Conservation (phyloP, 2,797 vertebrate species). For the Rhabdomys pumilio region DNA sequence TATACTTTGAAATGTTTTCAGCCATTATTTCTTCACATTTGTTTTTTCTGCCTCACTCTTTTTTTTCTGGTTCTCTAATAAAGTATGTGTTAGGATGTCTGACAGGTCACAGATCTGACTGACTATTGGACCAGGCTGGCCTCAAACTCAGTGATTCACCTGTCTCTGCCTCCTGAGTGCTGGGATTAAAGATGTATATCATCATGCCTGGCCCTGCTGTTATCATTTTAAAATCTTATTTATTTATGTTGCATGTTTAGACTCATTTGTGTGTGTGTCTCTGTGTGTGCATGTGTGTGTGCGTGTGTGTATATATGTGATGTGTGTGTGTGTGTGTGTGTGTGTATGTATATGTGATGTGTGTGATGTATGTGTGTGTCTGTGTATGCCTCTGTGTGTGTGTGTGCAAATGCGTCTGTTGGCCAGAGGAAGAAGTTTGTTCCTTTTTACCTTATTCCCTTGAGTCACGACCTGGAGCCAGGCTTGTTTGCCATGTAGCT, state of each 20-base stretch:
- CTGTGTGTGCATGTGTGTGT: background rate
- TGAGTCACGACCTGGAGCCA: background rate
- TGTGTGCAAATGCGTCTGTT: background rate
- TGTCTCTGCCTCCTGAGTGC: background rate
- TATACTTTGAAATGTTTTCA: background rate
- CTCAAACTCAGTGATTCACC: background rate
- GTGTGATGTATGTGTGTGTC: background rate
- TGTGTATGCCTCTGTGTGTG: no score
- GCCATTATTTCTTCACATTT: conserved; percentile 32
- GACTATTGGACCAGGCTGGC: background rate
- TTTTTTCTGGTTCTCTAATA: background rate
- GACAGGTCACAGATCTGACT: background rate
- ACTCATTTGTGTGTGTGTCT: no score
- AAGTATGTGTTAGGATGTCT: background rate
- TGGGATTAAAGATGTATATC: background rate
- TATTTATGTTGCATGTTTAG: background rate
- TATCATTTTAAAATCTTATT: background rate
- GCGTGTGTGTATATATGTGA: background rate
- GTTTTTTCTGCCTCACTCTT: background rate
- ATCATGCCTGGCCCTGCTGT: background rate
- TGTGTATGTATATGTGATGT: background rate
- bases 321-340: no score
- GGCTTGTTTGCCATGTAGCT: background rate
- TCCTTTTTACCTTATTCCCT: background rate
- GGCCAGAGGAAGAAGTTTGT: background rate